Evolutionary conservation across 2,888 invertebrate genomes (phyloP).

Genomic region (Cremastinae sp.): DNA sequence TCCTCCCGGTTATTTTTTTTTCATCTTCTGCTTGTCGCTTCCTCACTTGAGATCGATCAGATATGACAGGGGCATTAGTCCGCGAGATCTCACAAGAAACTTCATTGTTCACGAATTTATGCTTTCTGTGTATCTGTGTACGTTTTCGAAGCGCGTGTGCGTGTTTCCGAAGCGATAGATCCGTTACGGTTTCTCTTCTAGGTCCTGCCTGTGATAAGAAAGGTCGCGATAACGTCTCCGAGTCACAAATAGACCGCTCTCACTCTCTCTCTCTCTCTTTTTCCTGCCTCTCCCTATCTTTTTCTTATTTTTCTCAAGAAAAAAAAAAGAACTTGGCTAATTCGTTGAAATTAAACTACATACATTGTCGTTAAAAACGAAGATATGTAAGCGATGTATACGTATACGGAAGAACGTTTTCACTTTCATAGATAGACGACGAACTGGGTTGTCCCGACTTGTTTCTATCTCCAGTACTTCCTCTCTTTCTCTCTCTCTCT

Average conservation of each 20-base stretch:
- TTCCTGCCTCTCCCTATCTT: slow-evolving; percentile 7
- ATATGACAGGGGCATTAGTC: slow-evolving; percentile 24
- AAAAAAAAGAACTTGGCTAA: slow-evolving; percentile 33
- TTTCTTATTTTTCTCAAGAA: slow-evolving; percentile 10
- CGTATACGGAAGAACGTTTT: slow-evolving; percentile 71
- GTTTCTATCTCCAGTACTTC: slow-evolving; percentile 58
- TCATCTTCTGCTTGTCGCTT: neutral
- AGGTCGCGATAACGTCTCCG: slow-evolving; percentile 39
- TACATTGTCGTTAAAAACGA: slow-evolving; percentile 56
- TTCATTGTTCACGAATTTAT: slow-evolving; percentile 32
- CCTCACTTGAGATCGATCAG: slow-evolving; percentile 43
- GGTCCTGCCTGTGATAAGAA: slow-evolving; percentile 46
- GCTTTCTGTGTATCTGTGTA: neutral
- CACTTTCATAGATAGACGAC: slow-evolving; percentile 46
- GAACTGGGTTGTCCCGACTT: too few relatives aligned
- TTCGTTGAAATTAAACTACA: slow-evolving; percentile 23
- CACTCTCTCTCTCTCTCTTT: slow-evolving; percentile 17
- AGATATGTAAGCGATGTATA: slow-evolving; percentile 65
- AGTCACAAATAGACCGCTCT: slow-evolving; percentile 41
- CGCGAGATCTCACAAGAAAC: slow-evolving; percentile 30
- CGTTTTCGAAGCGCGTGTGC: neutral
- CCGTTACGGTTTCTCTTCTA: slow-evolving; percentile 24
- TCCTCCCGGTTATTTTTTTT: slow-evolving; percentile 14
- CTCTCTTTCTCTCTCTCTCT: slow-evolving; percentile 25
- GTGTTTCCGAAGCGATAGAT: slow-evolving; percentile 30